Conservation (phyloP, 2,797 vertebrate species). For the Poeciliopsis paucimaculata region DNA sequence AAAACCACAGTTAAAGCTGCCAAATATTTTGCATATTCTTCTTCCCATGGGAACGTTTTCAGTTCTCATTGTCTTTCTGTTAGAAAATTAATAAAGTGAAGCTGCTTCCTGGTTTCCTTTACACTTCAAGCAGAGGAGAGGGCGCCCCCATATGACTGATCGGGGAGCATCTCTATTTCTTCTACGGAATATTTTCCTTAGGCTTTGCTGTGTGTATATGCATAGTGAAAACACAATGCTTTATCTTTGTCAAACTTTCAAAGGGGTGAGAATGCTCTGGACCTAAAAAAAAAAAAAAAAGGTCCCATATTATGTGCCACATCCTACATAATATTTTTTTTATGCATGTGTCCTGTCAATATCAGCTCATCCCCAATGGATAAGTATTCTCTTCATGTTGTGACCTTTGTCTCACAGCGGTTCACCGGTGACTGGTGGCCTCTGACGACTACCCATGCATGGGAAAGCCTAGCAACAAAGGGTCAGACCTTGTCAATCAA, state of each 20-base stretch:
- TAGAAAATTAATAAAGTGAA: conserved; percentile 45
- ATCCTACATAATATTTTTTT: conserved; percentile 38
- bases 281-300: conserved; percentile 48
- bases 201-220: conserved; percentile 11
- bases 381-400: conserved; percentile 65
- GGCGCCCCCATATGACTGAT: conserved; percentile 70
- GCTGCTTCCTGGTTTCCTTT: conserved; percentile 23
- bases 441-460: conserved; percentile 72
- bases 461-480: conserved; percentile 72
- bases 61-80: conserved; percentile 49
- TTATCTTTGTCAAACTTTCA: conserved; percentile 14
- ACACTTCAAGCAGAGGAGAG: conserved; percentile 50
- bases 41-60: conserved; percentile 55
- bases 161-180: conserved; percentile 10
- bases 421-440: conserved; percentile 76
- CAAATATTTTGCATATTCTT: conserved; percentile 52
- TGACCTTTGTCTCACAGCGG: conserved; percentile 73
- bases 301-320: conserved; percentile 31
- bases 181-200: conserved; percentile 6
- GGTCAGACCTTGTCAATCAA: conserved; percentile 79
- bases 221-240: conserved; percentile 19
- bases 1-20: conserved; percentile 37
- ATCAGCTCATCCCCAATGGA: conserved; percentile 62
- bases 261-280: conserved; percentile 40
- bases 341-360: conserved; percentile 53